phyloP scores from a whole-genome alignment of 2,113 vertebrate genomes.

The Anoplopoma fimbria region DNA sequence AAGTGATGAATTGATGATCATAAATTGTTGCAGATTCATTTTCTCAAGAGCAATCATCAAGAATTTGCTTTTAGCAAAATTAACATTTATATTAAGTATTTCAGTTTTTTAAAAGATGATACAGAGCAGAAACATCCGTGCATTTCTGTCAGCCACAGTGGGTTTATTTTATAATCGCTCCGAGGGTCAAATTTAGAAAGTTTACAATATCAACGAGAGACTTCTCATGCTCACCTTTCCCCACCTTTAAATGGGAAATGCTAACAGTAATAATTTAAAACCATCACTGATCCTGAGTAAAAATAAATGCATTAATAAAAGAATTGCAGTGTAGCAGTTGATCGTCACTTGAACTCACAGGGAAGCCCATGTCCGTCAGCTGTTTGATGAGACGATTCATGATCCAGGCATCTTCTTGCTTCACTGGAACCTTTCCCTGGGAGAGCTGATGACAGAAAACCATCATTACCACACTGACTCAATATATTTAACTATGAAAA shows the following conservation, averaged over 20 bases:
- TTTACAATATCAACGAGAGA: not conserved
- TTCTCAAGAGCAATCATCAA: too few relatives aligned
- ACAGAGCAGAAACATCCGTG: not conserved
- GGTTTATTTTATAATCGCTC: not conserved
- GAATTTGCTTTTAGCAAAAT: too few relatives aligned
- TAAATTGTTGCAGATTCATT: not conserved
- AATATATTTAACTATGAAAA: not conserved
- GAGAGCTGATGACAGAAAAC: conserved; percentile 8
- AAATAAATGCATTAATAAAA: not conserved
- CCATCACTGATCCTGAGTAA: not conserved
- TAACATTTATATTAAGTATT: too few relatives aligned
- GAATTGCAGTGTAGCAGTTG: not conserved
- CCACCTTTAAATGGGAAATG: not conserved
- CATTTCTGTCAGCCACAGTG: not conserved
- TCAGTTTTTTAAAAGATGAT: not conserved
- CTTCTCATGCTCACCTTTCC: not conserved
- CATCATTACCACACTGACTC: not conserved
- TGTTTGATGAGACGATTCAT: conserved; percentile 97
- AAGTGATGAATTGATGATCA: not conserved
- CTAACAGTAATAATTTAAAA: not conserved
- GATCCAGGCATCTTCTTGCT: conserved; percentile 96
- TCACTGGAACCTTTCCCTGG: conserved; percentile 89
- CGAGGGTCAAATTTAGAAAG: not conserved
- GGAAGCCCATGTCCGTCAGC: conserved; percentile 99
- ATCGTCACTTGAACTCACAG: conserved; percentile 84